phyloP scores from a whole-genome alignment of 2,888 invertebrate species.

The Lamellibrachia satsuma region DNA sequence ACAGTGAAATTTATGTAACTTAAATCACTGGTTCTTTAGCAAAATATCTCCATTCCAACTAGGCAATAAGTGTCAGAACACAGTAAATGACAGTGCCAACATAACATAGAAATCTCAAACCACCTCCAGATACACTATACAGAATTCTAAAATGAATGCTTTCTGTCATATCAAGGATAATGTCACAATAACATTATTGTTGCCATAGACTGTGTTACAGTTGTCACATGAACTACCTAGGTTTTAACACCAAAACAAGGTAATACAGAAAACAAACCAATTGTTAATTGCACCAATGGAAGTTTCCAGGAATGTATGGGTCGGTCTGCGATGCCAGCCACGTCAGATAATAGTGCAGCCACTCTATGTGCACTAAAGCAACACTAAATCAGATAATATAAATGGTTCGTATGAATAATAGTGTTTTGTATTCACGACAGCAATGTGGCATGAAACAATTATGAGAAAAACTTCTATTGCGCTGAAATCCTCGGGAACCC shows the following conservation, averaged over 20 bases:
- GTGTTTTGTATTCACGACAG: too few relatives aligned
- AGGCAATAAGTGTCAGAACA: not conserved
- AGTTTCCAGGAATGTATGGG: not conserved
- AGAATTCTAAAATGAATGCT: not conserved
- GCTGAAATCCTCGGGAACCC: too few relatives aligned
- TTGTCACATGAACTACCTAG: not conserved
- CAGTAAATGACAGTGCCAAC: not conserved
- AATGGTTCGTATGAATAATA: not conserved
- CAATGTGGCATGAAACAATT: too few relatives aligned
- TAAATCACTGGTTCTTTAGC: not conserved
- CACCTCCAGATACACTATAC: not conserved
- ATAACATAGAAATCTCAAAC: not conserved
- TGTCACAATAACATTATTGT: not conserved
- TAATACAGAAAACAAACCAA: not conserved
- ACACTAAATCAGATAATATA: not conserved
- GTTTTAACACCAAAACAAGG: not conserved
- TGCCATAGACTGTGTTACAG: too few relatives aligned
- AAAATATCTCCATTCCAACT: not conserved
- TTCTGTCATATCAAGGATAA: not conserved
- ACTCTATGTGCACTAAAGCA: not conserved
- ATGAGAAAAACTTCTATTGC: too few relatives aligned
- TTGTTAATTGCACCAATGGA: not conserved
- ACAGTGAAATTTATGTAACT: not conserved
- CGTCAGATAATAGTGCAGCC: not conserved
- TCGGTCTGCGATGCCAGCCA: not conserved